Evolutionary conservation across 2,888 invertebrate species (phyloP), one percentile per base, ranked within the genome.

Genomic region (Hirudinaria manillensis): DNA sequence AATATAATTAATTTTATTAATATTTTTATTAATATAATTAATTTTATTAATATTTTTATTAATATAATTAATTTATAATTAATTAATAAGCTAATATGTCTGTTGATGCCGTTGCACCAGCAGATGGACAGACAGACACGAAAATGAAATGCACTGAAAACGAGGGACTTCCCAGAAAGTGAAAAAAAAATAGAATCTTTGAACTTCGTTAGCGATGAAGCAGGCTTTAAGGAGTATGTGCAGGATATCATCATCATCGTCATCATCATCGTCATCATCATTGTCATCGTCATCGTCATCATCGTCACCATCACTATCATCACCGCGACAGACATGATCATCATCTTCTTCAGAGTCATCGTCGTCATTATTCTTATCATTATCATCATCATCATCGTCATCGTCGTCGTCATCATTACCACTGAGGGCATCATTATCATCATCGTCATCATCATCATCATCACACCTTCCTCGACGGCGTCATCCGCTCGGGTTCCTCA

Each of bases 201-300:
- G 45, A 45, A 45, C 45, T 45, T 45, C 45, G 16, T 45, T 45
- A 45, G 45, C n/a, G 45, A 16, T 45, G 45, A 16, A 45, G 13
- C 45, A 10, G 13, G 6, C 45, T 45, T 7, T 45, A 45, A 45
- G 13, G 45, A 45, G 45, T 10, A 32, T 68, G 13, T 3, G 3
- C 24, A 29, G 3, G 3, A 10, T 67, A 36, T 36, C 24, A 68
- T 36, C 68, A 68, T 36, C 68, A 68, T 29, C 32, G 19, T 36
- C 68, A 68, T 36, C 68, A 68, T 36, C 68, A 68, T 36, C 68
- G 19, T 29, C 32, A 68, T 38, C n/a, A 27, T 38, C 53, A 27
- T n/a, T 38, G 36, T 51, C 36, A 71, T 51, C 71, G 24, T 51
- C 36, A 45, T 51, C 45, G 21, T 51, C 71, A 27, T 51, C 71